Evolutionary conservation across 2,888 invertebrate genomes (phyloP), one percentile per base, ranked within the genome.

Genomic region (Calliscelio sp.): DNA sequence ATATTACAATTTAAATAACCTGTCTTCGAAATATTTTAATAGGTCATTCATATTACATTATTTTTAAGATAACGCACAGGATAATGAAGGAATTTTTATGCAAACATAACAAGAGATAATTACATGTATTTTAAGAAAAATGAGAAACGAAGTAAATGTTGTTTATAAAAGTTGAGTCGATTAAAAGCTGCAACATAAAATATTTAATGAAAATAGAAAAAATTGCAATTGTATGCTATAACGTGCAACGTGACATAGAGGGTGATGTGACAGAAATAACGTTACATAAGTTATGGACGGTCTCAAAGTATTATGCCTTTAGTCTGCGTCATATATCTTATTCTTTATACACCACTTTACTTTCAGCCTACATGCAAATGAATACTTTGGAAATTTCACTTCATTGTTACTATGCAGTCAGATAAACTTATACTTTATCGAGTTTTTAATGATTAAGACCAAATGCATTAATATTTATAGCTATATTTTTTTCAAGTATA

Each of bases 181-280:
- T 79, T 61, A 71, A 65, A 71, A 71, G 32, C n/a, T 22, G 4
- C 28, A 41, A 4, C 16, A 79, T 70, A 20, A 79, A 79, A 81
- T 74, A 81, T 81, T 81, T 75, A 75, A 81, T 81, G 70, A 75
- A 75, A 81, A 81, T 81, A 28, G 4, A 77, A 66, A 73, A 73
- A 73, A 68, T 66, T 63, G 63, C 59, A 70, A 73, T 24, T 55
- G 46, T 51, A 28, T 44, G 63, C 22, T 49, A 75, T 65, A 70
- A 75, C 70, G 70, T 65, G 35, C 38, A 68, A 66, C 57, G 61
- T 51, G 74, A 61, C 66, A 74, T 55, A 57, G 59, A 84, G 84
- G 80, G 84, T 84, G 75, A 84, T 71, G 66, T 46, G 80, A 80
- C 80, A 80, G 71, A 84, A 84, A 84, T 80, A 80, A 79, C 79